phyloP scores from a whole-genome alignment of 2,113 vertebrate species.

The Gambusia affinis region DNA sequence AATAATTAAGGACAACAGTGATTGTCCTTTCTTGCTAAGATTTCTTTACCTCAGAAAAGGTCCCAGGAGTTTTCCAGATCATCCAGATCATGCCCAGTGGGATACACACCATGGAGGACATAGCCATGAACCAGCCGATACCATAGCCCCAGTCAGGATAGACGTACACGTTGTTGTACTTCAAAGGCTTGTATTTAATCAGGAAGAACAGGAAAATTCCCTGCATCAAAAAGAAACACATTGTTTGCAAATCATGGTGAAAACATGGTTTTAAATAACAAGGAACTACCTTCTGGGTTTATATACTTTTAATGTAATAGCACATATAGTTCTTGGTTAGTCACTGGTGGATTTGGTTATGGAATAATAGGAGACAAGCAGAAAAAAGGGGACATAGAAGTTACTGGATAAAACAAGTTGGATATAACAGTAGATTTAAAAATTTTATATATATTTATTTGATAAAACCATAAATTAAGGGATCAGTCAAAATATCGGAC shows the following conservation, averaged over 20 bases:
- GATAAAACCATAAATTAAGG: too few relatives aligned
- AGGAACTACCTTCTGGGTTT: too few relatives aligned
- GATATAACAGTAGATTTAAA: too few relatives aligned
- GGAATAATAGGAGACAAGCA: neutral
- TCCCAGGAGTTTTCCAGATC: slow-evolving; percentile 92
- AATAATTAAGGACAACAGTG: too few relatives aligned
- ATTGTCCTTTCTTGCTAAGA: neutral
- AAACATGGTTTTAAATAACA: too few relatives aligned
- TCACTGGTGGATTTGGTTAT: too few relatives aligned
- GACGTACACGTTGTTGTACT: slow-evolving; percentile 96
- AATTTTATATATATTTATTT: too few relatives aligned
- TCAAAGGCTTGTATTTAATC: slow-evolving; percentile 97
- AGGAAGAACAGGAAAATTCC: slow-evolving; percentile 97
- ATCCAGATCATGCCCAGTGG: slow-evolving; percentile 89
- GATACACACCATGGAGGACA: slow-evolving; percentile 98
- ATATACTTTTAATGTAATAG: too few relatives aligned
- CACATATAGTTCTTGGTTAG: too few relatives aligned
- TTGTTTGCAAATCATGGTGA: slow-evolving; percentile 6
- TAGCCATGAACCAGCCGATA: slow-evolving; percentile 98
- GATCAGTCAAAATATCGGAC: too few relatives aligned
- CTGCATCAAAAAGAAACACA: slow-evolving; percentile 71
- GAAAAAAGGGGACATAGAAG: neutral
- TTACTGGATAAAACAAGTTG: too few relatives aligned
- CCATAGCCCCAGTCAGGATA: slow-evolving; percentile 97
- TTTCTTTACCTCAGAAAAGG: slow-evolving; percentile 86